Conservation (phyloP, 2,888 invertebrate species). For the Leptogaster cylindrica region DNA sequence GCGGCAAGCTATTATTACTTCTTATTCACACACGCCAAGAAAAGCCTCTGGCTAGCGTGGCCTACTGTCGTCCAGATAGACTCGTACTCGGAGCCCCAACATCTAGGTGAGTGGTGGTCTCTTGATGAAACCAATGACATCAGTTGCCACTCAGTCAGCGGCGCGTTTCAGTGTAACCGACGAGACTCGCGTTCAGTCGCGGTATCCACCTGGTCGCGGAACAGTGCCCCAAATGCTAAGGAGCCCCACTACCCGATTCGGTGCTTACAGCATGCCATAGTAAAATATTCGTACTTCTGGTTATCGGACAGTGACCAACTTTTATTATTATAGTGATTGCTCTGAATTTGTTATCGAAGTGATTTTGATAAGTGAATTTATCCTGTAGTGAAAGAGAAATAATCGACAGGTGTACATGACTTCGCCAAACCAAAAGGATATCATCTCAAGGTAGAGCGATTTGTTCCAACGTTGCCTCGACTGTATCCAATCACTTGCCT, state of each 20-base stretch:
- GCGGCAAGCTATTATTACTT: constrained; percentile 1
- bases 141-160: constrained; percentile 20
- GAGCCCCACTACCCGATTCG: background rate
- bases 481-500: no score
- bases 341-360: no score
- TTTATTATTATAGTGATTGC: no score
- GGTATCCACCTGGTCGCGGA: constrained; percentile 13
- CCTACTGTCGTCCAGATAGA: background rate
- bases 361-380: constrained; percentile 1
- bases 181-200: constrained; percentile 9
- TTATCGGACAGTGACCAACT: no score
- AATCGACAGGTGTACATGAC: constrained; percentile 19
- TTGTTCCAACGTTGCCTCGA: no score
- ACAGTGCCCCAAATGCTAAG: constrained; percentile 6
- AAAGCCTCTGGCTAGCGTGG: constrained; percentile 10
- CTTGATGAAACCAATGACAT: constrained; percentile 25
- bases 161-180: background rate
- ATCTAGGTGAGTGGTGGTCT: constrained; percentile 21
- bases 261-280: background rate
- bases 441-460: constrained; percentile 2
- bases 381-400: no score
- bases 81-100: constrained; percentile 1
- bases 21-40: constrained; percentile 26
- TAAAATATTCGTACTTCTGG: no score
- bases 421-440: constrained; percentile 3